A percentile compares a stretch with the other conserved stretches of the same genome.
Conservation (phyloP, 2,113 vertebrate species). For the Tapirus terrestris region DNA sequence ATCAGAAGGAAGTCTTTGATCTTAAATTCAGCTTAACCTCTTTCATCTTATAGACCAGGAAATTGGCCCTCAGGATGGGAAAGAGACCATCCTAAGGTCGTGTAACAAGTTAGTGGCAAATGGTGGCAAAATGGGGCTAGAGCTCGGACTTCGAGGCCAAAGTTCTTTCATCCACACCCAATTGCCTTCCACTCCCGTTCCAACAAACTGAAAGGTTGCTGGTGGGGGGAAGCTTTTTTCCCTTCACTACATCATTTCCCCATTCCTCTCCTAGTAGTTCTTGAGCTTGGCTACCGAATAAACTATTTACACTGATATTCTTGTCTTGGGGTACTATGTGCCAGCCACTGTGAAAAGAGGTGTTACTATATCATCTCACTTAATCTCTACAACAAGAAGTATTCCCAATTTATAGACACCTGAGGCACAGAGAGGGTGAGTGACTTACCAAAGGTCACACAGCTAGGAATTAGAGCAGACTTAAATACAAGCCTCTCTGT, state of each 20-base stretch:
- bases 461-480: background rate
- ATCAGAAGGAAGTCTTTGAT: background rate
- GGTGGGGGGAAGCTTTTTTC: background rate
- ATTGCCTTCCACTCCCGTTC: background rate
- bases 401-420: background rate
- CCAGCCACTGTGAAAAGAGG: background rate
- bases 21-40: background rate
- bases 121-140: background rate
- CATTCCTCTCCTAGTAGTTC: background rate
- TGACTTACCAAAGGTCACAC: background rate
- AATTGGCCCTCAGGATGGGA: background rate
- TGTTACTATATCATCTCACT: background rate
- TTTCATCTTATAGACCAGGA: background rate
- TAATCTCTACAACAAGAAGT: background rate
- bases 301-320: background rate
- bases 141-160: background rate
- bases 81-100: background rate
- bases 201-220: background rate
- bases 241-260: background rate
- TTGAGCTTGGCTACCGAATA: background rate
- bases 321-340: background rate
- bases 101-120: background rate
- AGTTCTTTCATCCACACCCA: background rate
- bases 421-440: background rate
- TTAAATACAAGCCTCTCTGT: background rate